Evolutionary conservation across 1,140 invertebrate genomes (phyloP).

Genomic region (Drosophila eugracilis): DNA sequence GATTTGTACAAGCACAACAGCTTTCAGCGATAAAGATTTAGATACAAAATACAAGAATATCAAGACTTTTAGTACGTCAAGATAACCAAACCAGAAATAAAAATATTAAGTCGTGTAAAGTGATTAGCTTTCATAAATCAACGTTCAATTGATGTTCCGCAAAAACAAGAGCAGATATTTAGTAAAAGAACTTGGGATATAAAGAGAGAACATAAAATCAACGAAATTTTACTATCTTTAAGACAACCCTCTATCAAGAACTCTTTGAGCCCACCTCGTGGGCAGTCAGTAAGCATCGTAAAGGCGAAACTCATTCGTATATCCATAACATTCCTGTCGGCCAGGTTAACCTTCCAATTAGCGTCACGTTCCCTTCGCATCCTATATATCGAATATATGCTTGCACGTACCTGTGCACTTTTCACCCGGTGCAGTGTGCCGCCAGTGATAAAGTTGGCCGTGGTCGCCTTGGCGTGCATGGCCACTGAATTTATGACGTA

Average conservation of each 20-base stretch:
- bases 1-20: background rate
- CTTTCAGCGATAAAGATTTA: background rate
- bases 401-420: conserved; percentile 65
- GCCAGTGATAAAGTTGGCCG: conserved; percentile 64
- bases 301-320: background rate
- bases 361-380: conserved; percentile 41
- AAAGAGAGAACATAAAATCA: no score
- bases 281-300: background rate
- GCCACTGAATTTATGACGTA: conserved; percentile 78
- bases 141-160: background rate
- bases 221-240: no score
- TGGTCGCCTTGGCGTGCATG: conserved; percentile 76
- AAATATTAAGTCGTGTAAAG: background rate
- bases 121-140: background rate
- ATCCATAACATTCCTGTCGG: conserved; percentile 19
- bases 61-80: background rate
- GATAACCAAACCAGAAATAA: background rate
- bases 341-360: conserved; percentile 60
- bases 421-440: conserved; percentile 69
- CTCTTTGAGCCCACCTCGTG: background rate
- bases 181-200: no score
- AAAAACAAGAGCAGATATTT: no score
- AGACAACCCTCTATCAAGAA: no score
- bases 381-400: background rate
- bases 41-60: background rate